These are phyloP conservation scores for Diadromus collaris DNA, from an alignment of 2,888 invertebrate species.

Conservation along the genomic window DNA sequence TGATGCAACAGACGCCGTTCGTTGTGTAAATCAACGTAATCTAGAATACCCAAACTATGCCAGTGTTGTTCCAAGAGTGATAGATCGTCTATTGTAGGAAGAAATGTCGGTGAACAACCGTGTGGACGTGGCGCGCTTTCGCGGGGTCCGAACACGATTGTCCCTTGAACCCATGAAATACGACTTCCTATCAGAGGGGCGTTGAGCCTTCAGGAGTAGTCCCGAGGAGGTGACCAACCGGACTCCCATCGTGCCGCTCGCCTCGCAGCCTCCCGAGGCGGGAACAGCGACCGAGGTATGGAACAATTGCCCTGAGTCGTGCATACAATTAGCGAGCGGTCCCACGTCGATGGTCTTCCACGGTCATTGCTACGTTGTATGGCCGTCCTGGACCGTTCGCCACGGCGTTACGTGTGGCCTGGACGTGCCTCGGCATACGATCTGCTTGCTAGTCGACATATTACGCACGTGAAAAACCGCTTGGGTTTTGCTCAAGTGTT, in stretches of 20 bases:
- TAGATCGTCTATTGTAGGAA: slow-evolving; percentile 1
- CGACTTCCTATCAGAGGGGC: slow-evolving; percentile 67
- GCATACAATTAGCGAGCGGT: slow-evolving; percentile 75
- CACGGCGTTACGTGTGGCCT: slow-evolving; percentile 71
- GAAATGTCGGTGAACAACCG: slow-evolving; percentile 16
- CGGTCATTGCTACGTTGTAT: slow-evolving; percentile 71
- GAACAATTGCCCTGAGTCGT: slow-evolving; percentile 70
- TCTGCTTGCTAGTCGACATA: slow-evolving; percentile 74
- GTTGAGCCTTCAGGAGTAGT: slow-evolving; percentile 56
- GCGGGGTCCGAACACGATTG: slow-evolving; percentile 37
- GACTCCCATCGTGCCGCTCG: slow-evolving; percentile 46
- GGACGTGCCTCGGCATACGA: slow-evolving; percentile 79
- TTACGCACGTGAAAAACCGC: slow-evolving; percentile 43
- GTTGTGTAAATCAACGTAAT: neutral
- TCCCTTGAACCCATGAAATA: slow-evolving; percentile 64
- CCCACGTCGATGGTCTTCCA: slow-evolving; percentile 72
- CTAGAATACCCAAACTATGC: neutral
- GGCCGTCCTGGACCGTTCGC: slow-evolving; percentile 65
- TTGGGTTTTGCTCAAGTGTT: slow-evolving; percentile 44
- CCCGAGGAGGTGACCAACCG: slow-evolving; percentile 38
- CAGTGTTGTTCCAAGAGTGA: neutral
- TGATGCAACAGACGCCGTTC: neutral
- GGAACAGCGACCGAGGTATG: neutral
- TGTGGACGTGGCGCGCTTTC: slow-evolving; percentile 47
- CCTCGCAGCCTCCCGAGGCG: slow-evolving; percentile 47